Evolutionary conservation across 64 coral and sea anemone genomes (phyloP).

Genomic region (Trachythela sp.): DNA sequence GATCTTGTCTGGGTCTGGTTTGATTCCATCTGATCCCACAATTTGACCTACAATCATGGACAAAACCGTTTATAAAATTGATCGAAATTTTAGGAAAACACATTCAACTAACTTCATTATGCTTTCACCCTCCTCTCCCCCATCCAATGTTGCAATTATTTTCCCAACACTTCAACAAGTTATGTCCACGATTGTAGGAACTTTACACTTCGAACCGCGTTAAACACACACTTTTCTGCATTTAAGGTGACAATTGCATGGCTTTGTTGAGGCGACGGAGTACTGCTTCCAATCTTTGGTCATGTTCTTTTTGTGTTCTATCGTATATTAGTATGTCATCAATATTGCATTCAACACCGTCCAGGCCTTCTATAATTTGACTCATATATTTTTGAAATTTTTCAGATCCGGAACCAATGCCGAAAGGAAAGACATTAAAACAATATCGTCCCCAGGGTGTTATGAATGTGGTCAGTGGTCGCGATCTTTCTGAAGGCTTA

Average conservation of each 20-base stretch:
- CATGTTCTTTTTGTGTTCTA: not conserved
- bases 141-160: no score
- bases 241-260: not conserved
- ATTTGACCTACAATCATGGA: no score
- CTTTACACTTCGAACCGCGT: not conserved
- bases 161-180: no score
- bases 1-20: not conserved
- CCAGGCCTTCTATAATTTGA: constrained; percentile 17
- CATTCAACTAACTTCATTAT: no score
- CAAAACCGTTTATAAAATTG: no score
- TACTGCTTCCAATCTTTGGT: no score
- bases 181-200: no score
- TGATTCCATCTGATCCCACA: not conserved
- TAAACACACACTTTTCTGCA: not conserved
- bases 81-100: no score
- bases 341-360: constrained; percentile 44
- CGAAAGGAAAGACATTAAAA: not conserved
- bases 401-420: not conserved
- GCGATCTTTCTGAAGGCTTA: constrained; percentile 15
- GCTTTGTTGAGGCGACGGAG: not conserved
- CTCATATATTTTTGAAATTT: not conserved
- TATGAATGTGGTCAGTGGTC: constrained; percentile 42
- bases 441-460: constrained; percentile 23
- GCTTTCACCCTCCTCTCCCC: no score
- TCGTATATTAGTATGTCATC: constrained; percentile 34